phyloP scores from a whole-genome alignment of 2,888 invertebrate species.

The Lycaena phlaeas region DNA sequence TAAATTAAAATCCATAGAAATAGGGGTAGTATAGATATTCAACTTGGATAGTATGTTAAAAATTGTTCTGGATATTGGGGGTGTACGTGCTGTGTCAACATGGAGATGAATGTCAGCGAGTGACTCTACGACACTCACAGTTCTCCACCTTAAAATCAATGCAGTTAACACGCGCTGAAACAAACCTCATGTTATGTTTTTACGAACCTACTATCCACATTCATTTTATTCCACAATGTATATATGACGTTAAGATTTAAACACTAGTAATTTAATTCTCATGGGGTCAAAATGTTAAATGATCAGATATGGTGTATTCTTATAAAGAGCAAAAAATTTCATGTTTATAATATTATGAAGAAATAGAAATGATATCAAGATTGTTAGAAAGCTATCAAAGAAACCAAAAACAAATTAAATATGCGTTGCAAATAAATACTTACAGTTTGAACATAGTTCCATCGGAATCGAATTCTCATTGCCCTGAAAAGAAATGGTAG shows the following conservation, averaged over 20 bases:
- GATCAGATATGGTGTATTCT: background rate
- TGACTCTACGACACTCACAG: slow-evolving; percentile 72
- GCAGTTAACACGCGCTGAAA: slow-evolving; percentile 75
- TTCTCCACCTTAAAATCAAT: slow-evolving; percentile 75
- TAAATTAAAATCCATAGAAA: slow-evolving; percentile 1
- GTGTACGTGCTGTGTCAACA: slow-evolving; percentile 64
- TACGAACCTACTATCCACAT: slow-evolving; percentile 36
- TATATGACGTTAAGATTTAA: slow-evolving; percentile 1
- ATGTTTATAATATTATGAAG: background rate
- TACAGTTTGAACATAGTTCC: slow-evolving; percentile 97
- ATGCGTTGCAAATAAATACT: slow-evolving; percentile 57
- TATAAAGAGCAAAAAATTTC: too few relatives aligned
- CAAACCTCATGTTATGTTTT: slow-evolving; percentile 64
- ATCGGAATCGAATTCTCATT: slow-evolving; percentile 96
- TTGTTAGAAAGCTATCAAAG: slow-evolving; percentile 19
- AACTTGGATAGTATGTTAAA: slow-evolving; percentile 20
- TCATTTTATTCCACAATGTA: slow-evolving; percentile 16
- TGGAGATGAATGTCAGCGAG: slow-evolving; percentile 61
- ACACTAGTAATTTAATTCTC: slow-evolving; percentile 1
- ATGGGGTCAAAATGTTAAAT: slow-evolving; percentile 3
- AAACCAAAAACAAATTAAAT: slow-evolving; percentile 17
- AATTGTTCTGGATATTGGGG: slow-evolving; percentile 45
- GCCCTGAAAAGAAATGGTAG: slow-evolving; percentile 76
- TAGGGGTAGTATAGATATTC: slow-evolving; percentile 5
- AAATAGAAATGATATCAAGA: slow-evolving; percentile 7